Conservation (phyloP, 2,797 vertebrate species). For the Chloroceryle amazona region DNA sequence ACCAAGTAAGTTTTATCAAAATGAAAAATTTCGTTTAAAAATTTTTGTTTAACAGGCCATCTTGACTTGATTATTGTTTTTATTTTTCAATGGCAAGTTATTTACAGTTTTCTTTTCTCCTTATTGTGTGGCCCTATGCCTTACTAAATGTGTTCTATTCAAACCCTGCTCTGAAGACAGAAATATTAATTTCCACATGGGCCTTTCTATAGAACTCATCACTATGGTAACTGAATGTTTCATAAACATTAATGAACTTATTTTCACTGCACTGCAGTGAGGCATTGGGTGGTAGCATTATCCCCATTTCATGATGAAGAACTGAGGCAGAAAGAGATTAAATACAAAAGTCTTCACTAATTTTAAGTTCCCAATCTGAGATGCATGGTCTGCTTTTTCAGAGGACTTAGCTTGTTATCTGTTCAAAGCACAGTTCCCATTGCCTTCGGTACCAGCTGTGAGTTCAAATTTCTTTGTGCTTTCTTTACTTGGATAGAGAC, state of each 20-base stretch:
- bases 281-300: conserved; percentile 63
- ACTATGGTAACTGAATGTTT: conserved; percentile 73
- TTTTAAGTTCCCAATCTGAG: conserved; percentile 65
- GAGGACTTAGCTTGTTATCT: conserved; percentile 57
- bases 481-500: background rate
- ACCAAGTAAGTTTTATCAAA: background rate
- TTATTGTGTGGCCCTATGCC: conserved; percentile 64
- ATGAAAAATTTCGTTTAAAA: background rate
- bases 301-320: conserved; percentile 58
- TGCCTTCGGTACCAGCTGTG: conserved; percentile 54
- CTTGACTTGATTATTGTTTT: conserved; percentile 65
- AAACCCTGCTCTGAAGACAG: conserved; percentile 67
- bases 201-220: conserved; percentile 73
- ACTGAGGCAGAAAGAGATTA: conserved; percentile 67
- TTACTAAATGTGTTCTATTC: conserved; percentile 70
- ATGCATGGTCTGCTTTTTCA: conserved; percentile 63
- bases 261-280: conserved; percentile 64
- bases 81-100: conserved; percentile 49
- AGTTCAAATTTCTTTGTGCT: conserved; percentile 65
- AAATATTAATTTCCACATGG: conserved; percentile 76
- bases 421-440: conserved; percentile 61
- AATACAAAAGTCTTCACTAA: conserved; percentile 58
- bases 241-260: conserved; percentile 77
- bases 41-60: background rate
- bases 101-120: conserved; percentile 68